A percentile compares a stretch with the other conserved stretches of the same genome.
Evolutionary conservation across 2,888 invertebrate species (phyloP).

Genomic region (Cotesia congregata): DNA sequence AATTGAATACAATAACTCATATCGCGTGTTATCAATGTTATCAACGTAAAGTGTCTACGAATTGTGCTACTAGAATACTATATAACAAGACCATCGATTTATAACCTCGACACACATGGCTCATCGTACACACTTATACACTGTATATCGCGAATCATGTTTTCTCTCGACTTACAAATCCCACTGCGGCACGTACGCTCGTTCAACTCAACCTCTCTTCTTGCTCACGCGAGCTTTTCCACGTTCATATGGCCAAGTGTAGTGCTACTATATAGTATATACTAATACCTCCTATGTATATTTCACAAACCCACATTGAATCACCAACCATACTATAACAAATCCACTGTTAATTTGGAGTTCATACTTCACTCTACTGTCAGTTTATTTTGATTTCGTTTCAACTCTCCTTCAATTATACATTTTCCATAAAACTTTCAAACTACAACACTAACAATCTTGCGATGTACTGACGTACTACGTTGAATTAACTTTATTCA

Average conservation of each 20-base stretch:
- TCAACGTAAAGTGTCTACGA: conserved; percentile 4
- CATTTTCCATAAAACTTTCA: neutral
- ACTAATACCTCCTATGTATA: neutral
- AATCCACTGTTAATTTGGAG: neutral
- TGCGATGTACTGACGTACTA: neutral
- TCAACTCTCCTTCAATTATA: neutral
- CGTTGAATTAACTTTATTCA: no score
- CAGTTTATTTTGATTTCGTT: neutral
- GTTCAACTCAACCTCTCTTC: conserved; percentile 13
- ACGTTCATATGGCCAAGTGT: conserved; percentile 20
- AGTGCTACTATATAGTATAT: neutral
- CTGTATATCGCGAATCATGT: conserved; percentile 39
- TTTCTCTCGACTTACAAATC: conserved; percentile 41
- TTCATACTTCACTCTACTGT: neutral
- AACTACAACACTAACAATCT: neutral
- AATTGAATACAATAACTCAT: conserved; percentile 4
- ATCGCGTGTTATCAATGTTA: conserved; percentile 19
- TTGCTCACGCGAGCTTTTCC: conserved; percentile 34
- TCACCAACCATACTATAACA: neutral
- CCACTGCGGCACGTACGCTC: conserved; percentile 38
- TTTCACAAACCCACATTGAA: neutral
- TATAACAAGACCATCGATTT: conserved; percentile 35
- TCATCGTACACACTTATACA: conserved; percentile 22
- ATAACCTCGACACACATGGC: conserved; percentile 34
- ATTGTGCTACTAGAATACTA: neutral